A percentile compares a stretch with the other conserved stretches of the same genome.
These are phyloP conservation scores for Atractosteus spatula DNA, from an alignment of 2,113 vertebrate genomes.

Conservation along the genomic window DNA sequence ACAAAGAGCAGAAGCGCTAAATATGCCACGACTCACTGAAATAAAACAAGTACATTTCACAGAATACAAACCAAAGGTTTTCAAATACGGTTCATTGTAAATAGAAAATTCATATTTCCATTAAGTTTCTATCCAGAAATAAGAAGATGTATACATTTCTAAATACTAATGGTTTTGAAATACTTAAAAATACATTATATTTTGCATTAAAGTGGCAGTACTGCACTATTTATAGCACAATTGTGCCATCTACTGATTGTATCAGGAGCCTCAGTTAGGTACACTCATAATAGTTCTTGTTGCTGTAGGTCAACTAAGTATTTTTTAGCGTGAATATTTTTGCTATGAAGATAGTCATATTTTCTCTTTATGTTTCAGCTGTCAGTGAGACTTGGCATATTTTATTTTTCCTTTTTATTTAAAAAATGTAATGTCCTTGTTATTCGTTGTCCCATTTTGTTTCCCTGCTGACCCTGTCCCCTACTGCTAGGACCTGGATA, in stretches of 20 bases:
- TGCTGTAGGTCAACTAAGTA: too few relatives aligned
- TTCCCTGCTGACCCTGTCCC: conserved; percentile 55
- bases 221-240: not conserved
- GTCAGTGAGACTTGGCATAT: conserved; percentile 67
- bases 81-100: too few relatives aligned
- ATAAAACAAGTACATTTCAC: not conserved
- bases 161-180: not conserved
- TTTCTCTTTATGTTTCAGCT: conserved; percentile 17
- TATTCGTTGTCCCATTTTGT: conserved; percentile 60
- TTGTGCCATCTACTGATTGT: conserved; percentile 14
- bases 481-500: conserved; percentile 92
- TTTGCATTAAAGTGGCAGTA: not conserved
- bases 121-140: too few relatives aligned
- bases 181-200: not conserved
- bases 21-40: not conserved
- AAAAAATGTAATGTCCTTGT: conserved; percentile 62
- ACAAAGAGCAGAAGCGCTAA: too few relatives aligned
- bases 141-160: too few relatives aligned
- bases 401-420: conserved; percentile 55
- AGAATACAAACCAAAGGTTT: too few relatives aligned
- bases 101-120: too few relatives aligned
- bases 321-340: too few relatives aligned
- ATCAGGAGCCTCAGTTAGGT: not conserved
- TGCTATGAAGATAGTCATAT: not conserved
- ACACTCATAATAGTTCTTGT: too few relatives aligned